Evolutionary conservation across 2,888 invertebrate species (phyloP).

Genomic region (Idaea biselata): DNA sequence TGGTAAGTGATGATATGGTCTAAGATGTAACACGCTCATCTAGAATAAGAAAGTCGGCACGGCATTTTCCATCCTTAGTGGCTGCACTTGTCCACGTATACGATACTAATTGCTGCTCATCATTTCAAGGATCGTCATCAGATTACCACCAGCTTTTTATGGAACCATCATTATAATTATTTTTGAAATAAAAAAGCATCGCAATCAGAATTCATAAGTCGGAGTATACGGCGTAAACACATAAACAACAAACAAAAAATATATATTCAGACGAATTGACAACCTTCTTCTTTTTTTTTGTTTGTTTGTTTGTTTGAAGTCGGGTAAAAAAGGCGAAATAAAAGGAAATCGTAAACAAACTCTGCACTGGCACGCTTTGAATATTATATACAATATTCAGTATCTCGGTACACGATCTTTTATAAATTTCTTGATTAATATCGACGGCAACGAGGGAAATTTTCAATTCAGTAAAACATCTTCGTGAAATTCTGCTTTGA

Average conservation of each 20-base stretch:
- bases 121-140: no score
- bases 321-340: not conserved
- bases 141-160: no score
- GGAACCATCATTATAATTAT: no score
- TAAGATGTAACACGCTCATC: not conserved
- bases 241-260: no score
- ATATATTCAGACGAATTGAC: no score
- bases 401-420: constrained; percentile 2
- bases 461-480: constrained; percentile 6
- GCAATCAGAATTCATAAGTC: no score
- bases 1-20: no score
- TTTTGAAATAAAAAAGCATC: no score
- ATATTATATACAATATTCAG: not conserved
- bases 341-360: not conserved
- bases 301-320: not conserved
- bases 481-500: constrained; percentile 1
- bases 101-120: not conserved
- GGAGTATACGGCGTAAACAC: no score
- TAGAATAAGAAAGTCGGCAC: not conserved
- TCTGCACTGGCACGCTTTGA: not conserved
- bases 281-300: no score
- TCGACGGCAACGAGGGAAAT: constrained; percentile 5
- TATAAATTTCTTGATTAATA: constrained; percentile 6
- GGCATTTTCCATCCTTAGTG: no score
- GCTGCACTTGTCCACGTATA: no score